Evolutionary conservation across 2,113 vertebrate species (phyloP).

Genomic region (Struthidea cinerea): DNA sequence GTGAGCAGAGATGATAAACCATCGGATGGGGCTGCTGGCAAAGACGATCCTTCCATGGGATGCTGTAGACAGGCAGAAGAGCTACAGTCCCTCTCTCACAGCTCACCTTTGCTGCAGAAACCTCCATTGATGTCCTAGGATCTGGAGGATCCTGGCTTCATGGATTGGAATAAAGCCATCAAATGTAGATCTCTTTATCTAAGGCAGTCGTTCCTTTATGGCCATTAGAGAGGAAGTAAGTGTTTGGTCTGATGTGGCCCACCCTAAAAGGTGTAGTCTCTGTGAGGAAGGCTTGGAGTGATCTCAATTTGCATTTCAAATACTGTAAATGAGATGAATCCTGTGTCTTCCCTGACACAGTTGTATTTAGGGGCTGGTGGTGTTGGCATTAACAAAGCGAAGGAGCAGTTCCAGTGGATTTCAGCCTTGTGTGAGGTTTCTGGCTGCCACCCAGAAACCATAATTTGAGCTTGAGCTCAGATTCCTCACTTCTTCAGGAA

Average conservation of each 20-base stretch:
- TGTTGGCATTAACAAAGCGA: not conserved
- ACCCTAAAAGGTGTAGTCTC: not conserved
- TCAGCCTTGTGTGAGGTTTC: not conserved
- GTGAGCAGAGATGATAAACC: not conserved
- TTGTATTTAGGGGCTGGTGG: not conserved
- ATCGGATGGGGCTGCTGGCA: not conserved
- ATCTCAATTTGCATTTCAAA: not conserved
- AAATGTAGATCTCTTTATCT: not conserved
- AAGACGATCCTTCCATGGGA: not conserved
- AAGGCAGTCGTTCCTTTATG: not conserved
- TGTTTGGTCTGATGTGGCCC: not conserved
- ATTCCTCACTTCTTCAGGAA: not conserved
- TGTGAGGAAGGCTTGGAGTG: not conserved
- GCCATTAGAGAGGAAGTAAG: not conserved
- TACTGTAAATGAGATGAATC: not conserved
- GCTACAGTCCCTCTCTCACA: not conserved
- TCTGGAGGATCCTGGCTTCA: not conserved
- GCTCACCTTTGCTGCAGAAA: not conserved
- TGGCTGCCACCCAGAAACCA: not conserved
- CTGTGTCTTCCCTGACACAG: not conserved
- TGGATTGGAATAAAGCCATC: not conserved
- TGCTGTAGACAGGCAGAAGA: not conserved
- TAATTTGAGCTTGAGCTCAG: not conserved
- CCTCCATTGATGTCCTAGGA: not conserved
- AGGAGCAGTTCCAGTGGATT: not conserved